A percentile compares a stretch with the other conserved stretches of the same genome.
These are phyloP conservation scores for Gambelia wislizenii DNA, from an alignment of 2,797 vertebrate genomes.

Conservation along the genomic window DNA sequence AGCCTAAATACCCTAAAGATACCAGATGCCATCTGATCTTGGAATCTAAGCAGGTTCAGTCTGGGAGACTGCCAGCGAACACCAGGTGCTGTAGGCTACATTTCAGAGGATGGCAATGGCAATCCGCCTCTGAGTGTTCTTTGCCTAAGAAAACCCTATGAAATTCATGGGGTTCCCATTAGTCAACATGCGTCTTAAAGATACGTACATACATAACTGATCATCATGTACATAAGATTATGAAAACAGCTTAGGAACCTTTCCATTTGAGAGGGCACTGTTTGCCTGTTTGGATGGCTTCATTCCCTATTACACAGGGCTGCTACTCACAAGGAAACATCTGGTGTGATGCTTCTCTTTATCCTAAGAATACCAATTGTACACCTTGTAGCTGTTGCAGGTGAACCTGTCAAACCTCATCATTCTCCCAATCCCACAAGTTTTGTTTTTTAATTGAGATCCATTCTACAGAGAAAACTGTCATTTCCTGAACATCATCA, in stretches of 20 bases:
- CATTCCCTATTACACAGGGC: neutral
- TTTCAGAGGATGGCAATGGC: too few species aligned
- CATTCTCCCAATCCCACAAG: neutral
- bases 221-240: neutral
- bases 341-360: neutral
- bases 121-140: too few species aligned
- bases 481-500: neutral
- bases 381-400: neutral
- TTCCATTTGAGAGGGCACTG: neutral
- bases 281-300: neutral
- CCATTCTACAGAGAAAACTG: neutral
- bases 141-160: too few species aligned
- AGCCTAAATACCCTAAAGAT: too few species aligned
- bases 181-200: too few species aligned
- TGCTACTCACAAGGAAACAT: neutral
- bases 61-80: too few species aligned
- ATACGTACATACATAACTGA: too few species aligned
- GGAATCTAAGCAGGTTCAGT: too few species aligned
- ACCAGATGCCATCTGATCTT: too few species aligned
- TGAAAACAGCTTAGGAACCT: neutral
- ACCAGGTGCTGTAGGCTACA: too few species aligned
- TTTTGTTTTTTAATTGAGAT: neutral
- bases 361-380: neutral
- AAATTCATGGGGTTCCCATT: too few species aligned
- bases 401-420: neutral